Base-by-base conservation (phyloP, 35 echinoderm and acorn worm genomes). In the Nesometra sesokonis region DNA sequence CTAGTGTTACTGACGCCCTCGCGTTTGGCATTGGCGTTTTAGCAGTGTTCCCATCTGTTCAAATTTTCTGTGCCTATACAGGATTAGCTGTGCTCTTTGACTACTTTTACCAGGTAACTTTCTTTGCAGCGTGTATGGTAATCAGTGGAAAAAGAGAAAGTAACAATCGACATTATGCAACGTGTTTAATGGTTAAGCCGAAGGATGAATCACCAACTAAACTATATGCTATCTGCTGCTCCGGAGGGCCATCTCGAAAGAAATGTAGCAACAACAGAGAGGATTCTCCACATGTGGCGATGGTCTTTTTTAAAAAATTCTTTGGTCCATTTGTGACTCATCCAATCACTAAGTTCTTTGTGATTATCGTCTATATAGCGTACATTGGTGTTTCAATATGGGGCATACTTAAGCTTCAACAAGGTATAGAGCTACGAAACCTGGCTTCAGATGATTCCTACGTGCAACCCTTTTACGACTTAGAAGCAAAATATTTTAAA, bases 61-160 rank as follows among this genome's bases (percentile, higher is more conserved):
- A 35, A 77, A 89, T 86, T 19, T 93, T 93, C 79, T 93, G 91
- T 37, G 13, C 82, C 7, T 93, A 93, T 38, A 84, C 88, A 15
- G 91, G 91, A 0, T 27, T 86, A n/a, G 91, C 91, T 21, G 88
- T 93, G 5, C 23, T 86, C 0, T 89, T 89, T 43, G 87, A 86
- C 32, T 93, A 89, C 76, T 29, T 89, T 0, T 93, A 89, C 32
- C 91, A 93, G 84, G 82, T 93, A 27, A 93, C 91, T 19, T 93
- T 93, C 78, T 93, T 93, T 32, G 91, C 37, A n/a, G 91, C 91
- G 8, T 89, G 83, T 29, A 93, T 93, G 91, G 83, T 57, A 13
- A 40, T 89, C 27, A 82, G 67, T 37, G 91, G 91, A 27, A 27
- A 76, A 11, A 33, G 88, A 33, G 91, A 93, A 52, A 78, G 34